Conservation (phyloP, 2,113 vertebrate species). For the Irena cyanogastra region DNA sequence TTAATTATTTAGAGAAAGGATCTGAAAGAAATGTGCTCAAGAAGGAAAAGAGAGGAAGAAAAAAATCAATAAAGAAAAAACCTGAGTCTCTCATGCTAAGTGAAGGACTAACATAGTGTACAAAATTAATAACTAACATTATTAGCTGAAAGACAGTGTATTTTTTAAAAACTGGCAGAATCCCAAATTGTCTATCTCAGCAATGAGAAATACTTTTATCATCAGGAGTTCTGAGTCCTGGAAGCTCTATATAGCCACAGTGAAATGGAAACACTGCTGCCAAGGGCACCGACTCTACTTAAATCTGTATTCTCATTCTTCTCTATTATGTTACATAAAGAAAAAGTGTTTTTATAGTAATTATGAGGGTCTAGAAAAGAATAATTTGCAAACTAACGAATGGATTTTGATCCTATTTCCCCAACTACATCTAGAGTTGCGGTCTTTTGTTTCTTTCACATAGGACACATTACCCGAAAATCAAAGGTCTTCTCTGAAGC, state of each 20-base stretch:
- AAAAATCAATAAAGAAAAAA: conserved; percentile 38
- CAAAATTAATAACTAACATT: conserved; percentile 42
- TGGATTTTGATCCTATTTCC: not conserved
- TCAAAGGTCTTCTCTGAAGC: not conserved
- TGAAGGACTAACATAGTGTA: not conserved
- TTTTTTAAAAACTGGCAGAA: not conserved
- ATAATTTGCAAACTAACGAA: not conserved
- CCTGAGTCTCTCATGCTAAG: not conserved
- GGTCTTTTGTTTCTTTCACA: not conserved
- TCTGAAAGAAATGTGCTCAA: conserved; percentile 22
- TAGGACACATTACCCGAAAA: not conserved
- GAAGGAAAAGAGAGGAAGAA: too few species aligned
- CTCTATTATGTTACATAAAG: not conserved
- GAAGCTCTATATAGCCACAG: not conserved
- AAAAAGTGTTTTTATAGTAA: not conserved
- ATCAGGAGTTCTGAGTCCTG: not conserved
- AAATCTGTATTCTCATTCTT: not conserved
- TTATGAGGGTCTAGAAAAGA: not conserved
- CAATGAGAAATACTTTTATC: not conserved
- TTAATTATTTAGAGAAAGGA: conserved; percentile 49
- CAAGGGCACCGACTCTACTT: not conserved
- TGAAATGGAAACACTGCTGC: not conserved
- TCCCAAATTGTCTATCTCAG: not conserved
- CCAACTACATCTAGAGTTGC: not conserved
- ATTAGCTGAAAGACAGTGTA: conserved; percentile 23